Percentiles rank a stretch among this genome's conserved stretches.
phyloP scores from a whole-genome alignment of 2,888 invertebrate species.

The Pocota personata region DNA sequence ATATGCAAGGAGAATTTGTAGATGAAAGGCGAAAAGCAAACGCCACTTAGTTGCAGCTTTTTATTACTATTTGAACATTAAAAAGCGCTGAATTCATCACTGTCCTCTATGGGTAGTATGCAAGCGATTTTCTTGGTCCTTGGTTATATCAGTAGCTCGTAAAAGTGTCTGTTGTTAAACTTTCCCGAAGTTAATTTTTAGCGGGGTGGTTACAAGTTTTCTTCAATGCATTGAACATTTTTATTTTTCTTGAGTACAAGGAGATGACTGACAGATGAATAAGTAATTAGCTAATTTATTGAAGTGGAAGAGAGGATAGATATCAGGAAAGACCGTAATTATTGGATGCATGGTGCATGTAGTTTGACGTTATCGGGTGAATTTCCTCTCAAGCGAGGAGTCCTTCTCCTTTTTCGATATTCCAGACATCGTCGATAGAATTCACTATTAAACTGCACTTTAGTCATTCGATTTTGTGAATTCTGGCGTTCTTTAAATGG shows the following conservation, averaged over 20 bases:
- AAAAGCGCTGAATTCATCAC: background rate
- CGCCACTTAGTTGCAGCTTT: constrained; percentile 4
- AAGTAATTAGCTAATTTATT: background rate
- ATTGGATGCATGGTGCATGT: too few species aligned
- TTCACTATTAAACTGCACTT: too few species aligned
- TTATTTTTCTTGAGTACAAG: background rate
- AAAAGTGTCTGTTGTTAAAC: background rate
- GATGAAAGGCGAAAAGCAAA: background rate
- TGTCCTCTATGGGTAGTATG: background rate
- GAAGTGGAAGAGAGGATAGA: background rate
- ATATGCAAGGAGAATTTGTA: background rate
- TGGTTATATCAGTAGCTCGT: background rate
- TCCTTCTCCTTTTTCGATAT: too few species aligned
- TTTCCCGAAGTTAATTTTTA: background rate
- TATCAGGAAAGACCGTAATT: too few species aligned
- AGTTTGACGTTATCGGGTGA: too few species aligned
- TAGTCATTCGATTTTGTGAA: too few species aligned
- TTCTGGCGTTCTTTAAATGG: too few species aligned
- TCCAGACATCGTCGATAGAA: too few species aligned
- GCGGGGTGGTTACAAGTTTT: background rate
- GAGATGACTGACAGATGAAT: too few species aligned
- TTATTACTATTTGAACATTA: constrained; percentile 10
- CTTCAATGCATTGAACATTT: background rate
- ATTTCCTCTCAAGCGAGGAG: too few species aligned
- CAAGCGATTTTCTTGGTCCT: background rate